Conservation (phyloP, 2,888 invertebrate species). For the Allophyes oxyacanthae region DNA sequence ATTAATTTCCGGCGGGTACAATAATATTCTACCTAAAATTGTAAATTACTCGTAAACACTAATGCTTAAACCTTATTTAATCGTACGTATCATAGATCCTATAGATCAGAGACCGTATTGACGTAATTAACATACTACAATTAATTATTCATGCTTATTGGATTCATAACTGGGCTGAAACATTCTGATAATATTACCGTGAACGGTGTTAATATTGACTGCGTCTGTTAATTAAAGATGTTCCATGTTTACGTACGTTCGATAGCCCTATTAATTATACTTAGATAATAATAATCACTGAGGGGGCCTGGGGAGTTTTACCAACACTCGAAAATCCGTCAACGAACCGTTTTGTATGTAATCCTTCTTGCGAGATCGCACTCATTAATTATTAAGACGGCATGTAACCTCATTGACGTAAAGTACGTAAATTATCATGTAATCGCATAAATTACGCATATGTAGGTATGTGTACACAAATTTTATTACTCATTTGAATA, state of each 20-base stretch:
- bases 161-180: conserved; percentile 59
- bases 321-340: conserved; percentile 41
- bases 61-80: conserved; percentile 27
- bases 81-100: conserved; percentile 32
- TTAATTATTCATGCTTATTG: conserved; percentile 71
- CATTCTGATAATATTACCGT: conserved; percentile 65
- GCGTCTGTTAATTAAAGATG: conserved; percentile 61
- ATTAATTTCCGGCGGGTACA: too few species aligned
- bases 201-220: conserved; percentile 59
- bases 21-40: too few species aligned
- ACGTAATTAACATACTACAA: conserved; percentile 64
- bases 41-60: conserved; percentile 5
- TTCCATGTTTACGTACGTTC: conserved; percentile 42
- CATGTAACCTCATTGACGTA: conserved; percentile 45
- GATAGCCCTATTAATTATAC: conserved; percentile 52
- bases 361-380: conserved; percentile 54
- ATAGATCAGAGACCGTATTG: conserved; percentile 55
- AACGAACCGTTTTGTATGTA: conserved; percentile 51
- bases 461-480: conserved; percentile 20
- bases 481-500: conserved; percentile 15
- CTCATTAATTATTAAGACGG: conserved; percentile 55
- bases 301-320: conserved; percentile 23
- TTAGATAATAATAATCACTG: conserved; percentile 56
- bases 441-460: conserved; percentile 29
- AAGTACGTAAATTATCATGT: conserved; percentile 48